These are phyloP conservation scores for Dicentrarchus labrax DNA, from an alignment of 2,113 vertebrate genomes.

Conservation along the genomic window DNA sequence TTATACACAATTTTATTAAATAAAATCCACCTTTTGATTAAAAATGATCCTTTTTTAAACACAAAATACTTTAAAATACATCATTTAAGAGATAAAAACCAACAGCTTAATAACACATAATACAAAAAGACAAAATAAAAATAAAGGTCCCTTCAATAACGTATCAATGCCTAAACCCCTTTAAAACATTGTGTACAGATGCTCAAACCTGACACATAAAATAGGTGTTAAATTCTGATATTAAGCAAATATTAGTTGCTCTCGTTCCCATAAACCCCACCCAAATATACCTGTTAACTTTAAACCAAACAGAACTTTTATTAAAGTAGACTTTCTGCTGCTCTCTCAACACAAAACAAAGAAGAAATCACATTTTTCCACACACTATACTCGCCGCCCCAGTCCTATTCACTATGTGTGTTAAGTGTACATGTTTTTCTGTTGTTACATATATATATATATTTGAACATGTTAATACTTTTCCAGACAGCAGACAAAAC, in stretches of 20 bases:
- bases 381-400: slow-evolving; percentile 57
- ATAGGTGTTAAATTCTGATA: slow-evolving; percentile 68
- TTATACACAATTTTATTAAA: slow-evolving; percentile 80
- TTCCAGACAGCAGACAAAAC: slow-evolving; percentile 90
- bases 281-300: slow-evolving; percentile 22
- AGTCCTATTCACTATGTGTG: slow-evolving; percentile 80
- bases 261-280: slow-evolving; percentile 44
- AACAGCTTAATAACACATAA: slow-evolving; percentile 65
- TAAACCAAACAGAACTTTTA: slow-evolving; percentile 45
- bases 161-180: slow-evolving; percentile 27
- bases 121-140: slow-evolving; percentile 64
- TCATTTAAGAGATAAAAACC: slow-evolving; percentile 73
- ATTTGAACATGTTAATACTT: slow-evolving; percentile 77
- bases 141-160: slow-evolving; percentile 68
- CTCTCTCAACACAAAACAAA: slow-evolving; percentile 32
- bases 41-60: slow-evolving; percentile 68
- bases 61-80: slow-evolving; percentile 79
- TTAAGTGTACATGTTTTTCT: slow-evolving; percentile 50
- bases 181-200: slow-evolving; percentile 66
- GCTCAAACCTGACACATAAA: slow-evolving; percentile 68
- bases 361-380: slow-evolving; percentile 49
- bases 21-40: slow-evolving; percentile 65
- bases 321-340: slow-evolving; percentile 40
- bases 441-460: slow-evolving; percentile 68
- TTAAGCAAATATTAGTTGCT: slow-evolving; percentile 54